A percentile compares a stretch with the other conserved stretches of the same genome.
These are phyloP conservation scores for Chrysaora quinquecirrha DNA, from an alignment of 30 jellyfish, hydroid and myxozoan genomes.

Conservation along the genomic window DNA sequence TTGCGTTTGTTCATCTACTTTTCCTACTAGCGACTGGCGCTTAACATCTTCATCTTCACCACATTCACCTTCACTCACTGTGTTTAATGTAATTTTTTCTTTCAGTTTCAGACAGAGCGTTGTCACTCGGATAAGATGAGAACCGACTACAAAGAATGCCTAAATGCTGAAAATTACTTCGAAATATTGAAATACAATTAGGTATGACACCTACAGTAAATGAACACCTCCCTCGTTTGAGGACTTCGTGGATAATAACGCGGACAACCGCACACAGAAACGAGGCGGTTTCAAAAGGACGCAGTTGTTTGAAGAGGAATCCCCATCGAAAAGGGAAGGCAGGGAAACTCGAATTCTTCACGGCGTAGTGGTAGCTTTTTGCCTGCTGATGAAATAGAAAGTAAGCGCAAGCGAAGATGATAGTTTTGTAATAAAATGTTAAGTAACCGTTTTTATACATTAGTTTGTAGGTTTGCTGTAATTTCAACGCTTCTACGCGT, in stretches of 20 bases:
- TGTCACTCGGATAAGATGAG: conserved; percentile 57
- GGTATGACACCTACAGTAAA: conserved; percentile 26
- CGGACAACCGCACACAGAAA: background rate
- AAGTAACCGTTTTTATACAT: too few species aligned
- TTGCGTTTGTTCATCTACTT: background rate
- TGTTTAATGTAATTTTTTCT: background rate
- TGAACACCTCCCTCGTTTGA: background rate
- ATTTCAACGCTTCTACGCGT: too few species aligned
- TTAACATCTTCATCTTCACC: too few species aligned
- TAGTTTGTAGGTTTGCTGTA: too few species aligned
- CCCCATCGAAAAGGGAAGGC: background rate
- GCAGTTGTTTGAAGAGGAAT: background rate
- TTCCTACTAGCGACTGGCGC: too few species aligned
- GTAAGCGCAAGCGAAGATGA: too few species aligned
- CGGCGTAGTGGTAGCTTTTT: too few species aligned
- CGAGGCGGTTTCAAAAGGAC: background rate
- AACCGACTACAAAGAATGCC: conserved; percentile 45
- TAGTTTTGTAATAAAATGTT: too few species aligned
- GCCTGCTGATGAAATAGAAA: too few species aligned
- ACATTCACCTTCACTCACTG: too few species aligned
- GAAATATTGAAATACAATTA: conserved; percentile 32
- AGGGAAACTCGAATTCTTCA: too few species aligned
- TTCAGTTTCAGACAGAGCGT: conserved; percentile 36
- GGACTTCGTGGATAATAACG: background rate
- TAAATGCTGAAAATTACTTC: conserved; percentile 58